Evolutionary conservation across 1,140 invertebrate genomes (phyloP).

Genomic region (Cecropterus lyciades): DNA sequence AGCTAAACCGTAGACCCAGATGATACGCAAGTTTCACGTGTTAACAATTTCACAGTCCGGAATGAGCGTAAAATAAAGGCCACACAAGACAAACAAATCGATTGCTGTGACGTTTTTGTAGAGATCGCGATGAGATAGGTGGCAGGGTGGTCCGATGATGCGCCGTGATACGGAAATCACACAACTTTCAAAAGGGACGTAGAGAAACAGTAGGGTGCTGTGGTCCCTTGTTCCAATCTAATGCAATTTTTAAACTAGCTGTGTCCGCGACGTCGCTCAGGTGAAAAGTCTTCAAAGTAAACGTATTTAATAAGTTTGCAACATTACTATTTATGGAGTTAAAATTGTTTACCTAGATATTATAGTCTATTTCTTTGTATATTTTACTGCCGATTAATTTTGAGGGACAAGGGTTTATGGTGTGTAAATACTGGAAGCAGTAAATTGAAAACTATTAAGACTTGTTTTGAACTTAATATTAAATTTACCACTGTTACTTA

Average conservation of each 20-base stretch:
- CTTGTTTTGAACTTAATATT: too few species aligned
- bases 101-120: slow-evolving; percentile 67
- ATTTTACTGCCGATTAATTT: too few species aligned
- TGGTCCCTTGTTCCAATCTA: not conserved
- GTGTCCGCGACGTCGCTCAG: too few species aligned
- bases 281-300: too few species aligned
- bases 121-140: slow-evolving; percentile 59
- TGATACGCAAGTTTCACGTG: slow-evolving; percentile 34
- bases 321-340: too few species aligned
- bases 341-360: too few species aligned
- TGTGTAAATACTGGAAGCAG: too few species aligned
- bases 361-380: too few species aligned
- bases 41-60: slow-evolving; percentile 55
- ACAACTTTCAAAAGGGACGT: slow-evolving; percentile 2
- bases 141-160: slow-evolving; percentile 59
- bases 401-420: too few species aligned
- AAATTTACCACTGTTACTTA: too few species aligned
- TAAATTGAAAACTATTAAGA: too few species aligned
- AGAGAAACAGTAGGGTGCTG: slow-evolving; percentile 17
- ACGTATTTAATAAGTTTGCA: too few species aligned
- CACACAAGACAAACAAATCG: slow-evolving; percentile 71
- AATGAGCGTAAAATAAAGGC: slow-evolving; percentile 70
- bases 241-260: not conserved
- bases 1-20: not conserved
- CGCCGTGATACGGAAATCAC: slow-evolving; percentile 20